phyloP scores from a whole-genome alignment of 2,888 invertebrate genomes.

The Erebia ligea region DNA sequence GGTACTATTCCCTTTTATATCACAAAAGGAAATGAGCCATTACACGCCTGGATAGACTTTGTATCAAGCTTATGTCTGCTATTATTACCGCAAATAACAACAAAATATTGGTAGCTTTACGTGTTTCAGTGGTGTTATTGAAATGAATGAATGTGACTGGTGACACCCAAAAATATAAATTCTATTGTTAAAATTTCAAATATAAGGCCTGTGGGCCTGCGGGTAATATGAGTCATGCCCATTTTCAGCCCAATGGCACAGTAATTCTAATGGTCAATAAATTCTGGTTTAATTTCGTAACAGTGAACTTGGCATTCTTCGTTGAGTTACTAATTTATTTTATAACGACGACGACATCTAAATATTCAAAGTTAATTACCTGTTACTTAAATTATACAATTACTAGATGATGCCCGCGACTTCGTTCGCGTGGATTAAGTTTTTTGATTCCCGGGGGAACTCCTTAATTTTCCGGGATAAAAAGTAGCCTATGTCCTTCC shows the following conservation, averaged over 20 bases:
- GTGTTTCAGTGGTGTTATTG: not conserved
- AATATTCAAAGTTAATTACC: too few relatives aligned
- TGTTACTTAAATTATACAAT: too few relatives aligned
- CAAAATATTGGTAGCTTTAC: not conserved
- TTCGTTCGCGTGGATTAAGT: too few relatives aligned
- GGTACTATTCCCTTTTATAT: slow-evolving; percentile 45
- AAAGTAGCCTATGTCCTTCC: too few relatives aligned
- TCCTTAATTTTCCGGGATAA: too few relatives aligned
- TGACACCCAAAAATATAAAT: too few relatives aligned
- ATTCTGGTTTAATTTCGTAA: not conserved
- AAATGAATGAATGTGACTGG: too few relatives aligned
- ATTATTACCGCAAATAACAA: slow-evolving; percentile 42
- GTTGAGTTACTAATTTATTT: too few relatives aligned
- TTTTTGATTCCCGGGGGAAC: too few relatives aligned
- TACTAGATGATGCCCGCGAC: too few relatives aligned
- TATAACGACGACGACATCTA: too few relatives aligned
- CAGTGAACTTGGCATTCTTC: too few relatives aligned
- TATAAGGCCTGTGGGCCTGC: not conserved
- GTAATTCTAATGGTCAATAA: slow-evolving; percentile 3
- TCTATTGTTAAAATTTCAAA: not conserved
- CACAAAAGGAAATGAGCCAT: slow-evolving; percentile 60
- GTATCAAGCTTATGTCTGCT: slow-evolving; percentile 46
- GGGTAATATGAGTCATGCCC: not conserved
- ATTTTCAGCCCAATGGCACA: not conserved
- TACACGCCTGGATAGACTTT: slow-evolving; percentile 52